Evolutionary conservation across 2,888 invertebrate species (phyloP), one percentile per base, ranked within the genome.

Genomic region (Phortica okadai): DNA sequence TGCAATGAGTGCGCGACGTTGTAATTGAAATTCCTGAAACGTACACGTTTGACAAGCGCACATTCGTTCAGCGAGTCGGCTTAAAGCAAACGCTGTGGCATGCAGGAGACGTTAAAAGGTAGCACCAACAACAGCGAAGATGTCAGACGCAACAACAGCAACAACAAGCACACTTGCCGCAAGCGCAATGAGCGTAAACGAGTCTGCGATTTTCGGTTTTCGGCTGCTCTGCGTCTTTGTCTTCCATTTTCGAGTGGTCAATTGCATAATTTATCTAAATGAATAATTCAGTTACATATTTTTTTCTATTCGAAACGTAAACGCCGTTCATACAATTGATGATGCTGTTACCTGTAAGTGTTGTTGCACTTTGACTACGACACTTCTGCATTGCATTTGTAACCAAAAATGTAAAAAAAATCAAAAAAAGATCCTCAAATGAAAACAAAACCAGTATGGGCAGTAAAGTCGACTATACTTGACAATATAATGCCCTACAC

Each of bases 21-120:
- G 66, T 54, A 84, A 85, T 85, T 86, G 83, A 85, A 86, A 86
- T 86, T 86, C 85, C 83, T 81, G 84, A 74, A 80, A 77, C 87
- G 85, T 87, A 79, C 80, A 70, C 78, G 70, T 80, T 80, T 81
- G 81, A 81, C 84, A 76, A 78, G 70, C 70, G 56, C 54, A 14
- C 14, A 33, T 54, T 70, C 54, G 70, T 45, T 59, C 59, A 45
- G 10, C 50, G 14, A 10, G 14, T 70, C 50, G 42, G 69, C 66
- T 66, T 41, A 21, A 50, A 50, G 50, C 6, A 11, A 14, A 14
- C 50, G 50, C 10, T 8, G 50, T 50, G 14, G 14, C 50, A 50
- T 8, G 50, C 14, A 14, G 50, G 10, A 50, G 10, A 11, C 50
- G 50, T 50, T 8, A 8, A 14, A 50, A 11, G 50, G 50, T 50